Evolutionary conservation across 2,888 invertebrate species (phyloP), one percentile per base, ranked within the genome.

Genomic region (Trichacis sp.): DNA sequence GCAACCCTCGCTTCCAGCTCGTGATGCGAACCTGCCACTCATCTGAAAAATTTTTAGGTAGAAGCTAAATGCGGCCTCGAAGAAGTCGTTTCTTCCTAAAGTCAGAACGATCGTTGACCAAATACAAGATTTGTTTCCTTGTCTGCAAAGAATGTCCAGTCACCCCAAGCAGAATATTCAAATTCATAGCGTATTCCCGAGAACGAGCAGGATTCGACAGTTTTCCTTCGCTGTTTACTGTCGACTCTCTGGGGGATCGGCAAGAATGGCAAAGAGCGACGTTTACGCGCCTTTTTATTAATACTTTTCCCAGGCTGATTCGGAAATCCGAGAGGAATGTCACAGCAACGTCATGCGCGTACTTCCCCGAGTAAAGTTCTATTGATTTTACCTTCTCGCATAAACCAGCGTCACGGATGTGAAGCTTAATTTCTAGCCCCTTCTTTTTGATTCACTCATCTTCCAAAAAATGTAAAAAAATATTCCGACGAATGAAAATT

Each of bases 201-300:
- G n/a, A n/a, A n/a, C 47, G 46, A 51, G 33, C 17, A 18, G 20
- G 14, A 18, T 36, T 42, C 47, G 42, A 14, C 33, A 12, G 33
- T 14, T 33, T 55, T 61, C 56, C 51, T 62, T 42, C 45, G 17
- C 18, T 18, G 2, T 38, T 51, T 47, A 50, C 55, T 55, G 42
- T 45, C 30, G 50, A 51, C 14, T 29, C 38, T 53, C 50, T 14
- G 48, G 48, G 45, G 50, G 38, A 45, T 33, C 50, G 30, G 12
- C 53, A 42, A 48, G 42, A 24, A 53, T 33, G 50, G 49, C 36
- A 36, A 42, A 17, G n/a, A 24, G 14, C 33, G 51, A 60, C 60
- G 43, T 60, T 50, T 54, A 12, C 30, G 29, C 42, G 46, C 42
- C 19, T 20, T 46, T 58, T 46, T 45, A 54, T 38, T 54, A 46